Conservation (phyloP, 2,888 invertebrate species). For the Eristalis tenax region DNA sequence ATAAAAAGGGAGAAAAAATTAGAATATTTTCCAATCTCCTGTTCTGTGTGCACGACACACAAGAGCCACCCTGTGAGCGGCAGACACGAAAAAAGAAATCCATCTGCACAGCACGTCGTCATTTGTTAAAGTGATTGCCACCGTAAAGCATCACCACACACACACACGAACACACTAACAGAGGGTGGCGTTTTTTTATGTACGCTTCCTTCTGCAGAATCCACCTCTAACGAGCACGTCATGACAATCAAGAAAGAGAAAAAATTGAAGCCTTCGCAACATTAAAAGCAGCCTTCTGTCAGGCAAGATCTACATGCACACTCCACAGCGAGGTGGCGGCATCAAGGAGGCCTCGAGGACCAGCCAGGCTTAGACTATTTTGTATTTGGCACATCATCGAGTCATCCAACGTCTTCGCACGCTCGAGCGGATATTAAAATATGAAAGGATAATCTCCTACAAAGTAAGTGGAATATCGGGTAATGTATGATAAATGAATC, state of each 20-base stretch:
- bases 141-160: constrained; percentile 37
- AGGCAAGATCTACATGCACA: constrained; percentile 41
- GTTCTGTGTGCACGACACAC: constrained; percentile 59
- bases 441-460: constrained; percentile 71
- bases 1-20: constrained; percentile 24
- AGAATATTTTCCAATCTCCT: constrained; percentile 67
- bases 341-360: constrained; percentile 13
- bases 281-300: constrained; percentile 56
- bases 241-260: constrained; percentile 61
- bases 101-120: constrained; percentile 70
- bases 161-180: not conserved
- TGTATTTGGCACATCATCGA: constrained; percentile 61
- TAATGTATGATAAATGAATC: constrained; percentile 72
- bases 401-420: constrained; percentile 69
- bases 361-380: constrained; percentile 45
- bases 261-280: constrained; percentile 23
- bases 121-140: constrained; percentile 68
- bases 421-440: constrained; percentile 71
- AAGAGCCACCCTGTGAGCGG: constrained; percentile 16
- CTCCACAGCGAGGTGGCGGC: not conserved
- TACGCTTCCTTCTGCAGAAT: constrained; percentile 47
- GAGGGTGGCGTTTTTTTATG: not conserved
- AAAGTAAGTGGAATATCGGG: constrained; percentile 72
- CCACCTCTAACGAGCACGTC: constrained; percentile 69
- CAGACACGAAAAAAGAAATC: constrained; percentile 46